Percentiles rank a stretch among this genome's conserved stretches.
Conservation (phyloP, 2,888 invertebrate species). For the Catocala sponsa region DNA sequence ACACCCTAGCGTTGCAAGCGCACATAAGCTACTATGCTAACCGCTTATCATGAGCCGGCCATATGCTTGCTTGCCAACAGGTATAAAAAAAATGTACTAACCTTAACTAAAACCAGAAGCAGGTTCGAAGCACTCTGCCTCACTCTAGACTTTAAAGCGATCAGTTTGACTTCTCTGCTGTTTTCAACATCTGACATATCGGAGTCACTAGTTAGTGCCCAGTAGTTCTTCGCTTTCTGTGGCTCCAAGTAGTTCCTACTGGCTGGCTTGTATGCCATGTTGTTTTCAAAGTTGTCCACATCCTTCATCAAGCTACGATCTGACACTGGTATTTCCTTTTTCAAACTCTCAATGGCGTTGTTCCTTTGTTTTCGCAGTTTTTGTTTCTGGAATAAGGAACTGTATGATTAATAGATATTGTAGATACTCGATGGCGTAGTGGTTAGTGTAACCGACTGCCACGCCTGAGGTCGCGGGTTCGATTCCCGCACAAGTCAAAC, state of each 20-base stretch:
- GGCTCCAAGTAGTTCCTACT: constrained; percentile 74
- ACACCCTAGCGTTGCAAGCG: too few species aligned
- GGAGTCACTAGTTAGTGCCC: constrained; percentile 89
- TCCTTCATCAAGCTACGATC: constrained; percentile 80
- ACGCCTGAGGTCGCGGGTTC: too few species aligned
- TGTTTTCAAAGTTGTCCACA: constrained; percentile 76
- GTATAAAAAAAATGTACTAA: constrained; percentile 53
- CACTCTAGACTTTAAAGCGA: constrained; percentile 88
- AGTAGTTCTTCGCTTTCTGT: constrained; percentile 64
- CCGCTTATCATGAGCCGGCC: too few species aligned
- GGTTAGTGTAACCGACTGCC: too few species aligned
- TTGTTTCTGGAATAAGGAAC: constrained; percentile 71
- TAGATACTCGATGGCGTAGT: too few species aligned
- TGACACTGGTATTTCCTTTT: constrained; percentile 82
- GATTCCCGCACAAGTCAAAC: too few species aligned
- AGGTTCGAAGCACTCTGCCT: constrained; percentile 90
- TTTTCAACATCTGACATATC: constrained; percentile 90
- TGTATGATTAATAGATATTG: background rate
- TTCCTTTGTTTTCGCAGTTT: constrained; percentile 82
- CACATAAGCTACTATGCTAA: too few species aligned
- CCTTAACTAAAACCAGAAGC: constrained; percentile 88
- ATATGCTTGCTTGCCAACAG: too few species aligned
- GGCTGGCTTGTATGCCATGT: constrained; percentile 75
- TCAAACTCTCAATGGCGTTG: constrained; percentile 79
- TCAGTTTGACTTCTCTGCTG: constrained; percentile 81